Percentiles rank a stretch among this genome's conserved stretches.
Conservation (phyloP, 2,888 invertebrate genomes). For the Terebella lapidaria region DNA sequence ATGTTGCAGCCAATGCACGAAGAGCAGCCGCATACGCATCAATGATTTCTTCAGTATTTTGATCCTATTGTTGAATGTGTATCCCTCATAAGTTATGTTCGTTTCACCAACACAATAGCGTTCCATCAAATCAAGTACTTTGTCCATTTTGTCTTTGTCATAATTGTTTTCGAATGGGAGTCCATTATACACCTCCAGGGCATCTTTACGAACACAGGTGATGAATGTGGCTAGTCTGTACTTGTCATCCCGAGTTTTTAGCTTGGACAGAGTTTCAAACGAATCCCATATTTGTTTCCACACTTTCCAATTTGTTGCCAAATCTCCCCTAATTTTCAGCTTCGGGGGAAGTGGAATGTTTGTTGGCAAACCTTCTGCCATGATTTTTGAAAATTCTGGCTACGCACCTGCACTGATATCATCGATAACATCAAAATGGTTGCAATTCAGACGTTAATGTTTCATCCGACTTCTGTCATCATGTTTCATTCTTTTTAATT, state of each 20-base stretch:
- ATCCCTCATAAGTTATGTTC: background rate
- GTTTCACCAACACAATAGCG: too few species aligned
- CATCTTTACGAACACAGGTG: background rate
- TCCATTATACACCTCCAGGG: background rate
- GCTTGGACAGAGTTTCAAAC: background rate
- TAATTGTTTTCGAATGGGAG: background rate
- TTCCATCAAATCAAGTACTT: too few species aligned
- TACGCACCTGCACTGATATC: too few species aligned
- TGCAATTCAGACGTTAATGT: too few species aligned
- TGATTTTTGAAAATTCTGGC: too few species aligned
- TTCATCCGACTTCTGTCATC: too few species aligned
- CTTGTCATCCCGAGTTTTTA: background rate
- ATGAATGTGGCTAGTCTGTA: background rate
- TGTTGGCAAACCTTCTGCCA: too few species aligned
- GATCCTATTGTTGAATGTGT: background rate
- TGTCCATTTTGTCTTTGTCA: background rate
- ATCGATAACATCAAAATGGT: too few species aligned
- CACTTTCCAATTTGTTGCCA: background rate
- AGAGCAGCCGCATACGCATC: slow-evolving; percentile 1
- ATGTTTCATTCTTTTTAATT: too few species aligned
- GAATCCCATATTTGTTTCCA: background rate
- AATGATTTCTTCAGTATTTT: background rate
- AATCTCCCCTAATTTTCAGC: background rate
- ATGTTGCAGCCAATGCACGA: background rate
- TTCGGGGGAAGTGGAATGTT: background rate